Evolutionary conservation across 2,888 invertebrate species (phyloP).

Genomic region (Andrena dorsata): DNA sequence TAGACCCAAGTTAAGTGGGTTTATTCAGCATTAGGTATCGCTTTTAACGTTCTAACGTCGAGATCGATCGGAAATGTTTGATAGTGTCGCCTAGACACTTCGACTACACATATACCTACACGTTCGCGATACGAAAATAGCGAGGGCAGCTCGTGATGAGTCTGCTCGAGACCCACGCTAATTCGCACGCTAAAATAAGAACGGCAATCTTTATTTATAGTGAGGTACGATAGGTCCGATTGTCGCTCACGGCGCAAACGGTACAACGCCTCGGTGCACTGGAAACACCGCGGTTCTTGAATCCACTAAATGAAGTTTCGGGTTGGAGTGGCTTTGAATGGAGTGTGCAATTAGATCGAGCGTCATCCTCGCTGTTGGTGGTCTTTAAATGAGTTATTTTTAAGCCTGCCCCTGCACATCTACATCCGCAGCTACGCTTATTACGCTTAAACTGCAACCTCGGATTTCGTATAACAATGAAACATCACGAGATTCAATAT

Average conservation of each 20-base stretch:
- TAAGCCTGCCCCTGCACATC: constrained; percentile 11
- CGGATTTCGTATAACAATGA: no score
- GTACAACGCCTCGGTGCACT: constrained; percentile 24
- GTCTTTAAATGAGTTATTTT: constrained; percentile 32
- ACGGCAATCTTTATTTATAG: constrained; percentile 78
- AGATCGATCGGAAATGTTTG: constrained; percentile 45
- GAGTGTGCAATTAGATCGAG: background rate
- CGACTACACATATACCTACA: constrained; percentile 31
- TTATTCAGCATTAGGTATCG: background rate
- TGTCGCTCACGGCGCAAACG: constrained; percentile 61
- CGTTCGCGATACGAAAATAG: constrained; percentile 71
- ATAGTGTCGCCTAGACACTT: constrained; percentile 55
- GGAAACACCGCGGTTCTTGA: constrained; percentile 9
- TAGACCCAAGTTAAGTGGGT: background rate
- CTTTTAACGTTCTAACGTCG: background rate
- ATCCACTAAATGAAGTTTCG: background rate
- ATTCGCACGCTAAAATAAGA: constrained; percentile 80
- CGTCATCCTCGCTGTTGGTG: background rate
- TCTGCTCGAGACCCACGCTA: constrained; percentile 79
- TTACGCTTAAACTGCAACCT: background rate
- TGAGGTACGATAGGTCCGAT: constrained; percentile 72
- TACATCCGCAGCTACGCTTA: constrained; percentile 15
- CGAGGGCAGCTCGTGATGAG: constrained; percentile 73
- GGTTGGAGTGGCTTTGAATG: no score
- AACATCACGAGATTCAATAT: background rate